Evolutionary conservation across 2,888 invertebrate species (phyloP).

Genomic region (Invenusta paracnida): DNA sequence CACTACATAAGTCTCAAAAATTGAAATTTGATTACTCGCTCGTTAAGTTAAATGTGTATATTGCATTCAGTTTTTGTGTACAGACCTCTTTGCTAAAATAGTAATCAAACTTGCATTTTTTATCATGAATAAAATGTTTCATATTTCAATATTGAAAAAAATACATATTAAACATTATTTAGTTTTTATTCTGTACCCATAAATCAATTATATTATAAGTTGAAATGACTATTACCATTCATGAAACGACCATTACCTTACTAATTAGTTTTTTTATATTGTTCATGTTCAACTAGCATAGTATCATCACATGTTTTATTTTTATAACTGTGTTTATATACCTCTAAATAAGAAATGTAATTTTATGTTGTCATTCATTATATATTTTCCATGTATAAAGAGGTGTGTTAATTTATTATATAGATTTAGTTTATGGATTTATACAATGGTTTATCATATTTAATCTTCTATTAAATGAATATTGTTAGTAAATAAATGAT

Average conservation of each 20-base stretch:
- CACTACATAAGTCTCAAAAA: constrained; percentile 18
- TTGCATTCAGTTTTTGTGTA: too few species aligned
- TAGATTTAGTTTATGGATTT: not conserved
- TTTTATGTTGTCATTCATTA: not conserved
- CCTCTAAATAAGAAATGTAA: not conserved
- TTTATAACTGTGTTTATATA: not conserved
- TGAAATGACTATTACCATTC: constrained; percentile 14
- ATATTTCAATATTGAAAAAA: too few species aligned
- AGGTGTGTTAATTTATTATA: not conserved
- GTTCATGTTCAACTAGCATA: not conserved
- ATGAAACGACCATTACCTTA: constrained; percentile 11
- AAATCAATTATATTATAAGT: constrained; percentile 23
- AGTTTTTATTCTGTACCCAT: constrained; percentile 3
- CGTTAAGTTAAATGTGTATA: constrained; percentile 15
- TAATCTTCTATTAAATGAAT: not conserved
- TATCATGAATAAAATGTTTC: not conserved
- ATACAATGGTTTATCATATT: constrained; percentile 4
- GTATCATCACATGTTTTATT: not conserved
- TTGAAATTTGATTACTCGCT: not conserved
- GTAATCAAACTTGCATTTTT: too few species aligned
- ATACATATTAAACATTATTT: too few species aligned
- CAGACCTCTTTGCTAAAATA: too few species aligned
- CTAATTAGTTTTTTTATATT: constrained; percentile 1
- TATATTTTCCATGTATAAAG: not conserved
- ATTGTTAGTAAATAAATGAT: not conserved